Conservation (phyloP, 2,113 vertebrate species). For the Suncus etruscus region DNA sequence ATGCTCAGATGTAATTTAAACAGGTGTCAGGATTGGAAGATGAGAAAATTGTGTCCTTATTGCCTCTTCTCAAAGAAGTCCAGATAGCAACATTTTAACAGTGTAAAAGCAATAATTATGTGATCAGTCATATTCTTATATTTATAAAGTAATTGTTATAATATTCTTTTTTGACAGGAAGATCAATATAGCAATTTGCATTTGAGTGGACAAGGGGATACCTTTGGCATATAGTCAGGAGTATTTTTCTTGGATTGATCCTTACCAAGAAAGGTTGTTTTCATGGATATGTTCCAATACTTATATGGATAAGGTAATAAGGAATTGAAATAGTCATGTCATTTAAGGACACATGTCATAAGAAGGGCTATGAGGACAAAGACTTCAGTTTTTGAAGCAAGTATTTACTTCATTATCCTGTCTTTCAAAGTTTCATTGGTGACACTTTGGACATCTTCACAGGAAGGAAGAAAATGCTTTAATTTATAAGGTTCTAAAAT, state of each 20-base stretch:
- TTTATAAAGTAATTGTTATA: conserved; percentile 41
- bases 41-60: neutral
- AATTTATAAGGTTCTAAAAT: conserved; percentile 35
- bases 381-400: conserved; percentile 5
- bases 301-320: neutral
- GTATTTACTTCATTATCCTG: neutral
- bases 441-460: neutral
- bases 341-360: neutral
- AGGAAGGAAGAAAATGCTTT: conserved; percentile 10
- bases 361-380: conserved; percentile 1
- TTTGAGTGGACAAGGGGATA: conserved; percentile 40
- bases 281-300: neutral
- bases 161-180: neutral
- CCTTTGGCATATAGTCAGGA: neutral
- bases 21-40: neutral
- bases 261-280: neutral
- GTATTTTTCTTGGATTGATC: conserved; percentile 14
- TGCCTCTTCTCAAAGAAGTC: conserved; percentile 4
- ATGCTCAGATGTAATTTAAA: conserved; percentile 1
- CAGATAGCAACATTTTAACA: conserved; percentile 2
- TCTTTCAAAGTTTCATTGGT: conserved; percentile 20
- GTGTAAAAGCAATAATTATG: conserved; percentile 18
- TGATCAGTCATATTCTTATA: conserved; percentile 35
- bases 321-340: neutral
- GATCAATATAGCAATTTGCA: conserved; percentile 18